A percentile compares a stretch with the other conserved stretches of the same genome.
phyloP scores from a whole-genome alignment of 2,888 invertebrate genomes.

The Blastobasis lacticolella region DNA sequence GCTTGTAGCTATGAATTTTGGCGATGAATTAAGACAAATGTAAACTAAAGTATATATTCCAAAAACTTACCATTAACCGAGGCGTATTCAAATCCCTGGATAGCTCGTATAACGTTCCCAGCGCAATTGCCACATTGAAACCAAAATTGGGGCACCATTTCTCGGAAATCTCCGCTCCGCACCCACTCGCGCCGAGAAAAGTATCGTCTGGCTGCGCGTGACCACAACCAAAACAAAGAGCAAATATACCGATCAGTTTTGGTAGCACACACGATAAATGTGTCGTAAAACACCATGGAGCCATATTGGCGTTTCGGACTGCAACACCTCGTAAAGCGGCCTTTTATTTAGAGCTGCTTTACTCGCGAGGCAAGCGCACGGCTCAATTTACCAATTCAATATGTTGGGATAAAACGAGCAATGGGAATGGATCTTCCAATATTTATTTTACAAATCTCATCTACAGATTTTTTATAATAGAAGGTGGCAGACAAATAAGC shows the following conservation, averaged over 20 bases:
- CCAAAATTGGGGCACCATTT: neutral
- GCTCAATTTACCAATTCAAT: too few species aligned
- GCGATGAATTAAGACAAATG: too few species aligned
- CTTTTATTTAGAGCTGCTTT: too few species aligned
- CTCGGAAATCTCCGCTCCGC: slow-evolving; percentile 6
- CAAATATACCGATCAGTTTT: slow-evolving; percentile 44
- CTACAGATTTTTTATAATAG: too few species aligned
- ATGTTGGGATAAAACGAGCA: too few species aligned
- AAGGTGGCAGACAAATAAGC: too few species aligned
- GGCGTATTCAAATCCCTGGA: neutral
- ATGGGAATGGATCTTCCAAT: too few species aligned
- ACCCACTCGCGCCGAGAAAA: slow-evolving; percentile 20
- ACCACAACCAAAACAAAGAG: slow-evolving; percentile 55
- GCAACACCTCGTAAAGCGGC: slow-evolving; percentile 41
- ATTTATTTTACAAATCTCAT: too few species aligned
- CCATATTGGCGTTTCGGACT: slow-evolving; percentile 33
- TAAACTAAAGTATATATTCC: too few species aligned
- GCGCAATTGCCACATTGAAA: neutral
- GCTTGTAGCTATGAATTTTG: too few species aligned
- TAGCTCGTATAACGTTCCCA: slow-evolving; percentile 11
- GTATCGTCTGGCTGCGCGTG: slow-evolving; percentile 37
- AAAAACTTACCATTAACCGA: too few species aligned
- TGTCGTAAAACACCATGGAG: slow-evolving; percentile 35
- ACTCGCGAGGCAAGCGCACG: too few species aligned
- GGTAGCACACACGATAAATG: slow-evolving; percentile 40